A percentile compares a stretch with the other conserved stretches of the same genome.
These are phyloP conservation scores for Fragum sueziense DNA, from an alignment of 2,888 invertebrate species.

Conservation along the genomic window DNA sequence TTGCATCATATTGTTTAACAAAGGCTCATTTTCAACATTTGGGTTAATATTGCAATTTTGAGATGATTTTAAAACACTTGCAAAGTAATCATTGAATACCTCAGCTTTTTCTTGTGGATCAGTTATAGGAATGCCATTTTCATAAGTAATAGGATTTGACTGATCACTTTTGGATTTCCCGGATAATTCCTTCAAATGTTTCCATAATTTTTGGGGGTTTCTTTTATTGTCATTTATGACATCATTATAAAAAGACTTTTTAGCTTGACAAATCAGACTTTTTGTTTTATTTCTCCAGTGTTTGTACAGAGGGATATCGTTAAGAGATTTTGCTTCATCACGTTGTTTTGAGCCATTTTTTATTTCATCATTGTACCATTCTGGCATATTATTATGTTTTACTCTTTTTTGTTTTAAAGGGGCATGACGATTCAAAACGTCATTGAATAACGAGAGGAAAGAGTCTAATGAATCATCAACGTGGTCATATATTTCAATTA, in stretches of 20 bases:
- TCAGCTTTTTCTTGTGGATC: neutral
- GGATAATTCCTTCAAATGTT: neutral
- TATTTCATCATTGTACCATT: conserved; percentile 14
- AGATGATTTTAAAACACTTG: neutral
- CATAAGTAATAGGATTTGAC: neutral
- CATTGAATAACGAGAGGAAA: conserved; percentile 1
- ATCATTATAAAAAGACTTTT: conserved; percentile 1
- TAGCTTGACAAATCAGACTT: neutral
- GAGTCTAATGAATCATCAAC: conserved; percentile 25
- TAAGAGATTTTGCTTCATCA: neutral
- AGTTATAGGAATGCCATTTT: neutral
- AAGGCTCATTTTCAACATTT: neutral
- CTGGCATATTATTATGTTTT: conserved; percentile 7
- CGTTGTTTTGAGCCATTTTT: neutral
- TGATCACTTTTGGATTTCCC: neutral
- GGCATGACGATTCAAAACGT: conserved; percentile 14
- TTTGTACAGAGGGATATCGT: neutral
- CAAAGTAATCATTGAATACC: neutral
- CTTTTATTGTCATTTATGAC: conserved; percentile 15
- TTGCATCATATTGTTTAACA: neutral
- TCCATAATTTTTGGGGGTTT: conserved; percentile 11
- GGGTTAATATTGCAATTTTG: neutral
- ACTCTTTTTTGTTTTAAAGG: conserved; percentile 8
- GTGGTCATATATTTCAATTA: conserved; percentile 17
- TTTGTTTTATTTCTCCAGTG: conserved; percentile 10